Evolutionary conservation across 1,140 invertebrate genomes (phyloP), one percentile per base, ranked within the genome.

Genomic region (Lutraria rhynchaena): DNA sequence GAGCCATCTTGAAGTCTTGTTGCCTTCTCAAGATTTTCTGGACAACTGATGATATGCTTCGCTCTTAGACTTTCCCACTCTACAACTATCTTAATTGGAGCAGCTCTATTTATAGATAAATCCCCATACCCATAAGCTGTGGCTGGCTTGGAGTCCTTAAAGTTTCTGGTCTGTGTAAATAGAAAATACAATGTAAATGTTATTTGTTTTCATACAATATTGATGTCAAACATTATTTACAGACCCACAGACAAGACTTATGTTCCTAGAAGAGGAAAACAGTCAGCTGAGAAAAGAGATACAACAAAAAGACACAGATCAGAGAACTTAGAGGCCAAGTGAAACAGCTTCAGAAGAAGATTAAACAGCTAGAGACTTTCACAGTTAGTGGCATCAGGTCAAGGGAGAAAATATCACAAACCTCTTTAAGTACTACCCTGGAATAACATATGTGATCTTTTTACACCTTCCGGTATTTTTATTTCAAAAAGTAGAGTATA

Each of bases 141-240:
- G n/a, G 44, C 9, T 27, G 41, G 35, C 9, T 41, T 5, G 13
- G 33, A 0, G 9, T 22, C 9, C 37, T 74, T 74, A 5, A 75
- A 44, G 22, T 80, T 67, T 53, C 60, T 57, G 13, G 76, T 80
- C 76, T 83, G 60, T n/a, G n/a, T n/a, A n/a, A n/a, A n/a, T n/a
- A n/a, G n/a, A n/a, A n/a, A n/a, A n/a, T n/a, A n/a, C n/a, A n/a
- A n/a, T n/a, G n/a, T n/a, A n/a, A n/a, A n/a, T n/a, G n/a, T n/a
- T n/a, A n/a, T n/a, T n/a, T n/a, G n/a, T n/a, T n/a, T n/a, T n/a
- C n/a, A n/a, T n/a, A n/a, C 41, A 80, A 80, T 22, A 9, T 29
- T 53, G 7, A 63, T 24, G 29, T 27, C 53, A 46, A 57, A 67
- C 1, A 74, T 44, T 69, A 19, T n/a, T 63, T 33, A 4, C 41